These are phyloP conservation scores for Melanerpes aurifrons DNA, from an alignment of 2,113 vertebrate species.

Conservation along the genomic window DNA sequence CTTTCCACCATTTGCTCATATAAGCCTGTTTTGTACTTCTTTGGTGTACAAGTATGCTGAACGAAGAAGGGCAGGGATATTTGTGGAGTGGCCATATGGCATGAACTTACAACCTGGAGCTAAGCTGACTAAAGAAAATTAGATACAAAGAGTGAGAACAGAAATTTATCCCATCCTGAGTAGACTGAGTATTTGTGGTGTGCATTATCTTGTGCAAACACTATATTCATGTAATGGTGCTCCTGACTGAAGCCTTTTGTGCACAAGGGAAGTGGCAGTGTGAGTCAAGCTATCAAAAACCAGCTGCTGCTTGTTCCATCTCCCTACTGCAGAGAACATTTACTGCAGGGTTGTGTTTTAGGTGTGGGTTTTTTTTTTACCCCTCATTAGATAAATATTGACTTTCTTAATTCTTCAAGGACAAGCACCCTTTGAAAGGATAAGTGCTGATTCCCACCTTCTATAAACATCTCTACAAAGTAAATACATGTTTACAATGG, in stretches of 20 bases:
- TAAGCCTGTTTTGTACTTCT: neutral
- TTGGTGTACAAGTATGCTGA: neutral
- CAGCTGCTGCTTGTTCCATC: neutral
- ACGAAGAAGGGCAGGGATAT: neutral
- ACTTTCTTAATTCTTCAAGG: neutral
- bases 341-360: neutral
- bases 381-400: conserved; percentile 5
- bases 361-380: neutral
- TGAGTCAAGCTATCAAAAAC: neutral
- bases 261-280: rapidly evolving
- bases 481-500: neutral
- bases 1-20: conserved; percentile 10
- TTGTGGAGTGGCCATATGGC: neutral
- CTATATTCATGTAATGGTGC: rapidly evolving
- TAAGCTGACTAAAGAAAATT: neutral
- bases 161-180: neutral
- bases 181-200: neutral
- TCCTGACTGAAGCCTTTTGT: neutral
- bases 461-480: neutral
- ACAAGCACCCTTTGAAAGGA: neutral
- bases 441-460: neutral
- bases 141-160: neutral
- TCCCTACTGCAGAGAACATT: neutral
- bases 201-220: neutral
- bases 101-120: neutral